Conservation (phyloP, 2,797 vertebrate genomes). For the Tokudaia tokunoshimensis region DNA sequence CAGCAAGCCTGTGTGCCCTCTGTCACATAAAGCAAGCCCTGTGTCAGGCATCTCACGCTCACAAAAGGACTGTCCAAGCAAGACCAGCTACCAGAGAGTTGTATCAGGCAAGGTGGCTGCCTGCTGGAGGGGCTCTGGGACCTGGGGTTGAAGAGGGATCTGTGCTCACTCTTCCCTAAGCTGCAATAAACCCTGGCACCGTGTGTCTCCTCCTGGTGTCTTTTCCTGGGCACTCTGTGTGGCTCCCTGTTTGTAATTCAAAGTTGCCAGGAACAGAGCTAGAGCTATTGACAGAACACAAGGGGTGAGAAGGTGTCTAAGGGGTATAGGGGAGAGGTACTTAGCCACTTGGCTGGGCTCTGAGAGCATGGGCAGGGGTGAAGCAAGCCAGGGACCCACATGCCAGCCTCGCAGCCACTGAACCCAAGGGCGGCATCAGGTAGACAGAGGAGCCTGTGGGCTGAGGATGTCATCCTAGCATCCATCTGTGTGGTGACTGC, state of each 20-base stretch:
- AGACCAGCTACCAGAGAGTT: not conserved
- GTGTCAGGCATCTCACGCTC: not conserved
- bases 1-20: not conserved
- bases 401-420: rapidly evolving
- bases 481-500: not conserved
- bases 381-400: too few relatives aligned
- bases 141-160: not conserved
- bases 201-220: not conserved
- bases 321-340: not conserved
- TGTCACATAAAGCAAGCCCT: not conserved
- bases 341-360: not conserved
- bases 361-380: not conserved
- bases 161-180: not conserved
- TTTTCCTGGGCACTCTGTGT: not conserved
- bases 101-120: not conserved
- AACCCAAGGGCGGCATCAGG: not conserved
- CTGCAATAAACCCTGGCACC: conserved; percentile 73
- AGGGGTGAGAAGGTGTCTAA: not conserved
- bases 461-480: too few relatives aligned
- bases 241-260: not conserved
- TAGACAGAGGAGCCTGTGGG: not conserved
- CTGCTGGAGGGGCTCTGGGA: not conserved
- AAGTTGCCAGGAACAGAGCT: not conserved
- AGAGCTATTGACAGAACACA: not conserved
- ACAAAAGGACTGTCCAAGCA: not conserved